Evolutionary conservation across 2,888 invertebrate species (phyloP), one percentile per base, ranked within the genome.

Genomic region (Stenolophus ochropezus): DNA sequence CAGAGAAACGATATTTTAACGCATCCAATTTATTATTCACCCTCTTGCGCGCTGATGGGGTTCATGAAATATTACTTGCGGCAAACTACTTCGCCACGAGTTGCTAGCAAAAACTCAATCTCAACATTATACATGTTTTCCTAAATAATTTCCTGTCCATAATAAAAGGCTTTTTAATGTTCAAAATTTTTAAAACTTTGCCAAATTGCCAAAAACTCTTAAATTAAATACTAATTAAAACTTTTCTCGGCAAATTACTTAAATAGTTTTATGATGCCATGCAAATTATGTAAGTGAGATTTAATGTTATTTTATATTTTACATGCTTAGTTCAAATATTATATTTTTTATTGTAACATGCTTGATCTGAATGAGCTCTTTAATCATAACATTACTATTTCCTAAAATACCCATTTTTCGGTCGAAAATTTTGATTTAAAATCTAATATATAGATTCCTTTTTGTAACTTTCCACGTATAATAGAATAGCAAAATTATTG

Each of bases 1-100:
- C 77, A 77, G 58, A 58, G 61, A 61, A 61, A 61, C 58, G 77
- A 77, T 77, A 77, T 77, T 77, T 77, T 77, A 58, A 77, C 56
- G 58, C 42, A 33, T 51, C 58, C 27, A 58, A 77, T 77, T 77
- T 77, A 77, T 56, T 77, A 77, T 77, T 77, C 77, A 77, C 77
- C 77, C 77, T 71, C 77, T 56, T 61, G 42, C 56, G 33, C 58
- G 77, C 42, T 58, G 77, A 77, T 77, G 77, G 58, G 61, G 77
- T 77, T 77, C 61, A 77, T 77, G 58, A 77, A 77, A 77, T 77
- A 77, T 77, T 77, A 75, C 75, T 53, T 51, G 23, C 25, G 75
- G 23, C 23, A 53, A 75, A 75, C 49, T 53, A 53, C 51, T 21
- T 51, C 53, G 51, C 51, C 33, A 56, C 42, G 71, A 33, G 71